Conservation (phyloP, 2,888 invertebrate species). For the Drosophila lacicola region DNA sequence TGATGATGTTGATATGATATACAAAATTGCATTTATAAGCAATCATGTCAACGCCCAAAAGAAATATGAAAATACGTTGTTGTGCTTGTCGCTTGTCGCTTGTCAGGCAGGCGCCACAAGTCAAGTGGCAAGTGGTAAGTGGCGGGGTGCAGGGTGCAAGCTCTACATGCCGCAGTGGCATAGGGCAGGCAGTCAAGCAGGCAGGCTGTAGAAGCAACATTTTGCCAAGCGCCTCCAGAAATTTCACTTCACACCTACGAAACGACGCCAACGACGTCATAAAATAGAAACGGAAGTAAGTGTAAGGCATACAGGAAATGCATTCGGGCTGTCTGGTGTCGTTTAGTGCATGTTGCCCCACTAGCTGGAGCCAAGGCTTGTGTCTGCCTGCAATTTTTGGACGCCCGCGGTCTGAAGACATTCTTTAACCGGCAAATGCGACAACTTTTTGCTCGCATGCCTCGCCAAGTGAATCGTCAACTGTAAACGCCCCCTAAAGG, state of each 20-base stretch:
- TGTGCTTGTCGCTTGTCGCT: conserved; percentile 27
- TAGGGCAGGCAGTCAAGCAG: conserved; percentile 7
- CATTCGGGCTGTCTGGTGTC: conserved; percentile 51
- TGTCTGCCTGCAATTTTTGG: too few species aligned
- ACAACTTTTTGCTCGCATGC: conserved; percentile 56
- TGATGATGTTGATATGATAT: conserved; percentile 51
- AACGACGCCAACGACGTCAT: conserved; percentile 23
- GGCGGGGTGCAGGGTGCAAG: conserved; percentile 18
- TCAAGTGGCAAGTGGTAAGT: conserved; percentile 47
- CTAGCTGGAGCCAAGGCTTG: too few species aligned
- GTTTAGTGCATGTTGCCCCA: conserved; percentile 32
- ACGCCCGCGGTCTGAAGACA: conserved; percentile 13
- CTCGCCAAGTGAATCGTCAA: conserved; percentile 41
- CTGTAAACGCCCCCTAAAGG: conserved; percentile 16
- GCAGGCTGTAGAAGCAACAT: conserved; percentile 10
- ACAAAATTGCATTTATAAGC: conserved; percentile 77
- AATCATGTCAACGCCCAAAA: conserved; percentile 76
- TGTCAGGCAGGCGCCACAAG: conserved; percentile 57
- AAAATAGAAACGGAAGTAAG: conserved; percentile 72
- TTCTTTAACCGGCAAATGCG: conserved; percentile 14
- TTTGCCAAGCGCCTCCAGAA: conserved; percentile 51
- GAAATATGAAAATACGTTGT: conserved; percentile 61
- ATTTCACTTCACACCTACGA: conserved; percentile 74
- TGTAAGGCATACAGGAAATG: conserved; percentile 68
- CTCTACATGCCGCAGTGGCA: conserved; percentile 12